A percentile compares a stretch with the other conserved stretches of the same genome.
phyloP scores from a whole-genome alignment of 2,113 vertebrate genomes.

The Leuciscus idus region DNA sequence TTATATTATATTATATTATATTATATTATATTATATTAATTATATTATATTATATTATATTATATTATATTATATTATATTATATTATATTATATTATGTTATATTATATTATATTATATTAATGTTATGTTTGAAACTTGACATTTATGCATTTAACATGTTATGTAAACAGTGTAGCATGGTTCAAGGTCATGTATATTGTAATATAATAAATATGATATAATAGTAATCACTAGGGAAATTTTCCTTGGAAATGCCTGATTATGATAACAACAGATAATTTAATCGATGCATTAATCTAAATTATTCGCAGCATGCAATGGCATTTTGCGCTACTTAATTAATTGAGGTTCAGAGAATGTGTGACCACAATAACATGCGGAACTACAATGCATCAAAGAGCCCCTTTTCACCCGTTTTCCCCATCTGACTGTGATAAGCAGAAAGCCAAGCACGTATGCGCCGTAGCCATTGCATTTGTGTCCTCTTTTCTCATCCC shows the following conservation, averaged over 20 bases:
- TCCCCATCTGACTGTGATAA: conserved; percentile 56
- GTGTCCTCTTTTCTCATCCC: conserved; percentile 60
- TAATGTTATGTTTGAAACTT: not conserved
- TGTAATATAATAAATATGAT: not conserved
- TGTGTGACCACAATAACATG: conserved; percentile 62
- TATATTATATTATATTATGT: not conserved
- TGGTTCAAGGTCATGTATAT: not conserved
- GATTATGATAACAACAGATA: conserved; percentile 73
- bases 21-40: not conserved
- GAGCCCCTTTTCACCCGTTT: conserved; percentile 45
- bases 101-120: not conserved
- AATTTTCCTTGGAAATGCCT: conserved; percentile 66
- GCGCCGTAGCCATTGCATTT: conserved; percentile 57
- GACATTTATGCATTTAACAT: not conserved
- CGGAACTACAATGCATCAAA: conserved; percentile 60
- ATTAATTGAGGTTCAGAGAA: conserved; percentile 71
- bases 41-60: not conserved
- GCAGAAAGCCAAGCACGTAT: conserved; percentile 40
- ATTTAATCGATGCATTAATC: conserved; percentile 73
- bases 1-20: not conserved
- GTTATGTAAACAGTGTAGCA: not conserved
- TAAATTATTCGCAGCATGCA: conserved; percentile 70
- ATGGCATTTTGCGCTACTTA: conserved; percentile 67
- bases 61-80: not conserved
- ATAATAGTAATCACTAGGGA: conserved; percentile 56